Base-by-base conservation (phyloP, 1,140 invertebrate species). In the Kradibia gibbosae region DNA sequence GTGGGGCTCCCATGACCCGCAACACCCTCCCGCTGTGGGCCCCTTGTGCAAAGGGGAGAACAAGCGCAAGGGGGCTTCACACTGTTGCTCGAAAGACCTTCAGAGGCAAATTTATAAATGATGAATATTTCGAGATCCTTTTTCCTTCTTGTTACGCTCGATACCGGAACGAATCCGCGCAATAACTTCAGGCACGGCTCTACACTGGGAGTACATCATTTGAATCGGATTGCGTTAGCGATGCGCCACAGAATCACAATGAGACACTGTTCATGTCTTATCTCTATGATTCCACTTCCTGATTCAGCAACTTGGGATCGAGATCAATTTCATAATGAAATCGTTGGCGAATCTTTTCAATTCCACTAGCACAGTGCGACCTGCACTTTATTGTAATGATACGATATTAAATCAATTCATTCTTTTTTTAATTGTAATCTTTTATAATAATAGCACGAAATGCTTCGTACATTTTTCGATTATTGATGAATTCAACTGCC, bases 11-110 rank as follows among this genome's bases (percentile, higher is more conserved):
- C 42, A 25, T 31, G 39, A 28, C 39, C 42, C 25, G 3, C 17
- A 48, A 48, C 83, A 82, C 83, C 86, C 85, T 84, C 83, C 82
- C 82, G 85, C 85, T 84, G 85, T 74, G 85, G 83, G 78, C 78
- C 79, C 60, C 71, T 42, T 28, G n/a, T 53, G 45, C 53, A 45
- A 71, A 57, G 70, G 60, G 62, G 73, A 77, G 62, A 81, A 31
- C 31, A 62, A 67, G 60, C 22, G 48, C 78, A 60, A 72, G 77
- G 70, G 36, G 53, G 39, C 53, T 80, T 73, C 55, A 50, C 53
- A 62, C 53, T 39, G 67, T 22, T 39, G 70, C 42, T 60, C 50
- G 34, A 71, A 25, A 39, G 72, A 34, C 45, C 45, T 48, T 36
- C 65, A 34, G 67, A 67, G 70, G 67, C 70, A 73, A 75, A 75